Evolutionary conservation across 2,888 invertebrate genomes (phyloP), one percentile per base, ranked within the genome.

Genomic region (Drosophila kokeensis): DNA sequence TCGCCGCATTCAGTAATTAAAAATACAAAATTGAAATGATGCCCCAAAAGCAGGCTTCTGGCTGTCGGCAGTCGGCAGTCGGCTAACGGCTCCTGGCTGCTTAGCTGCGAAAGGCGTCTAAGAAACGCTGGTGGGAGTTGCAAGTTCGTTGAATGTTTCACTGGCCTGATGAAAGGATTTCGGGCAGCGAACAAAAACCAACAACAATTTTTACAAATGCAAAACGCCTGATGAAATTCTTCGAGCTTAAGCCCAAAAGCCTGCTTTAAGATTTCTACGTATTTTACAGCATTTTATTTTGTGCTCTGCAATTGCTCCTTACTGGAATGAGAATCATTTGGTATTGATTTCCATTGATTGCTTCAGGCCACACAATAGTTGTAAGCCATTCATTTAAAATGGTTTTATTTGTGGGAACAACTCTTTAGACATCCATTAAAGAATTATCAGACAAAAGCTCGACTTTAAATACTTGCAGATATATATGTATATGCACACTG

Each of bases 1-100:
- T 52, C 27, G 65, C 57, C 76, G 32, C 71, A 72, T 68, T 76
- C 72, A 40, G 66, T 83, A 76, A 87, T 83, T 82, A 82, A 85
- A 87, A 79, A 73, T 61, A 59, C 53, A 66, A 76, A 69, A 75
- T 68, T 65, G 42, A 75, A 63, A 68, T 60, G 61, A 63, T 53
- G 27, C 29, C 34, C 49, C 32, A 24, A 48, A 70, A n/a, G 45
- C 38, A 38, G 40, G 18, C 34, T 29, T 21, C 34, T 45, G 36
- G 11, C 15, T 30, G 13, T 34, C 27, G 24, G 11, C 54, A 32
- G 21, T 36, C 15, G 27, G 13, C n/a, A 18, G 5, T 21, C 21
- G 21, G n/a, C 55, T 34, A 21, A 45, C 45, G 45, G 45, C 45
- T 24, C 4, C 27, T 48, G 18, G 29, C 59, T 50, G 24, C 49